These are phyloP conservation scores for Monomorium pharaonis DNA, from an alignment of 1,140 invertebrate genomes.

Conservation along the genomic window DNA sequence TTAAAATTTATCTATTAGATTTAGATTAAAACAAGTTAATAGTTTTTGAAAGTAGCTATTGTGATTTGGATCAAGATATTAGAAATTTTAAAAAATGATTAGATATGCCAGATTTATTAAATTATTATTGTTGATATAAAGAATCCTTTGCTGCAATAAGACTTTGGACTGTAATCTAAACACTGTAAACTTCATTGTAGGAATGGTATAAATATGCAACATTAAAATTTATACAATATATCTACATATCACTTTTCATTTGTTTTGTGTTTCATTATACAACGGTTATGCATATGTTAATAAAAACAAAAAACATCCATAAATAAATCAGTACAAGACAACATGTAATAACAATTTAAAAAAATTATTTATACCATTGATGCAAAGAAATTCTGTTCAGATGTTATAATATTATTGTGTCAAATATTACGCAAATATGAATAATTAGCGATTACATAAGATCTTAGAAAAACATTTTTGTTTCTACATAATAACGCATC, in stretches of 20 bases:
- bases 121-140: constrained; percentile 28
- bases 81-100: not conserved
- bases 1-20: not conserved
- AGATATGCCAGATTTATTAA: not conserved
- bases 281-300: not conserved
- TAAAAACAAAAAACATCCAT: not conserved
- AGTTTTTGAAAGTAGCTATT: not conserved
- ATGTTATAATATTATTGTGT: constrained; percentile 47
- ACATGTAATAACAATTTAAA: constrained; percentile 39
- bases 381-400: constrained; percentile 72
- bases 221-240: constrained; percentile 32
- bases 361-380: constrained; percentile 70
- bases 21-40: not conserved
- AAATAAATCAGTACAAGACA: constrained; percentile 24
- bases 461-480: constrained; percentile 24
- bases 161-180: constrained; percentile 73
- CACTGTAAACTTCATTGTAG: constrained; percentile 75
- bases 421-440: constrained; percentile 46
- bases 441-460: constrained; percentile 40
- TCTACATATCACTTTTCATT: not conserved
- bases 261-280: not conserved
- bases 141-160: constrained; percentile 73
- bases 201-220: constrained; percentile 75
- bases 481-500: not conserved
- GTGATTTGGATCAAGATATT: constrained; percentile 7